Percentiles rank a stretch among this genome's conserved stretches.
Evolutionary conservation across 2,888 invertebrate genomes (phyloP).

Genomic region (Nycteola revayana): DNA sequence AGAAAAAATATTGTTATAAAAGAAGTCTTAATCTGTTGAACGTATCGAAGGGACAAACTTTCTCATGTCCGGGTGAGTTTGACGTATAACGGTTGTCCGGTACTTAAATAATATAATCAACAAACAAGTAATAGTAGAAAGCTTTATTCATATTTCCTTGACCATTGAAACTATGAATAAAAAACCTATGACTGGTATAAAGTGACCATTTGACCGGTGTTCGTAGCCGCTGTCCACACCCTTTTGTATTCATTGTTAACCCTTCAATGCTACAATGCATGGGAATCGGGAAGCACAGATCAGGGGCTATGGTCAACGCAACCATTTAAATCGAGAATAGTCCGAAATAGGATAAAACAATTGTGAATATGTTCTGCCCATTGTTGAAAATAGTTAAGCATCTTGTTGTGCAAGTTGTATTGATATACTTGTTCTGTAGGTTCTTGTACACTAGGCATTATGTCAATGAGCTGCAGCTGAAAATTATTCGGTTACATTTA

Average conservation of each 20-base stretch:
- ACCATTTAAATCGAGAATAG: constrained; percentile 62
- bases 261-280: constrained; percentile 69
- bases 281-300: constrained; percentile 74
- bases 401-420: too few species aligned
- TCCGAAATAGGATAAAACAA: constrained; percentile 23
- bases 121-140: constrained; percentile 58
- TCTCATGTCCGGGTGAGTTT: constrained; percentile 69
- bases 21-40: constrained; percentile 24
- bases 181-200: constrained; percentile 53
- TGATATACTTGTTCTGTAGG: too few species aligned
- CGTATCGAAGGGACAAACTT: constrained; percentile 44
- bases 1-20: constrained; percentile 23
- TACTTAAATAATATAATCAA: constrained; percentile 78
- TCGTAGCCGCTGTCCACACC: constrained; percentile 73
- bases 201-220: constrained; percentile 78
- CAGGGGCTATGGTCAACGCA: constrained; percentile 45
- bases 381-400: too few species aligned
- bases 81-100: constrained; percentile 71
- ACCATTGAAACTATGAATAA: constrained; percentile 53
- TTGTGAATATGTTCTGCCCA: constrained; percentile 6
- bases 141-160: constrained; percentile 76
- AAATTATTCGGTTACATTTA: too few species aligned
- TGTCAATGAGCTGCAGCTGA: too few species aligned
- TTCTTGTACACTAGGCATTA: too few species aligned
- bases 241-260: constrained; percentile 72